Evolutionary conservation across 2,113 vertebrate genomes (phyloP).

Genomic region (Heptranchias perlo): DNA sequence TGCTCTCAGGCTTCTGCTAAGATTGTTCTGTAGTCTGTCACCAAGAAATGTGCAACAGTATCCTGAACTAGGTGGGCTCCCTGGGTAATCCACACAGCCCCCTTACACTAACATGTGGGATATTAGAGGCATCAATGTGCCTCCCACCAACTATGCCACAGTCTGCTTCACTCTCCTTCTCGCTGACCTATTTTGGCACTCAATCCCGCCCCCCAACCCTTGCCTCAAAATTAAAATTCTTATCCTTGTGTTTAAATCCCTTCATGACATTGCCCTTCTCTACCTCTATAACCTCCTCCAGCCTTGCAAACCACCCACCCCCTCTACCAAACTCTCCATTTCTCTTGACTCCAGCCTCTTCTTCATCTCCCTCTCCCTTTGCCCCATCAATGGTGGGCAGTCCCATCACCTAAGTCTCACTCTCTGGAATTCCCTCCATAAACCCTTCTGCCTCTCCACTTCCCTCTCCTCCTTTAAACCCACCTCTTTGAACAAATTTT

Average conservation of each 20-base stretch:
- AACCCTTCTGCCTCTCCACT: neutral
- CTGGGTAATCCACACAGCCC: neutral
- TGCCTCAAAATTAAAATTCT: neutral
- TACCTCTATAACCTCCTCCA: neutral
- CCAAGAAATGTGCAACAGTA: neutral
- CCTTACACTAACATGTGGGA: neutral
- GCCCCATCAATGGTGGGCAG: neutral
- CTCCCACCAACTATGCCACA: neutral
- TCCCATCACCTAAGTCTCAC: neutral
- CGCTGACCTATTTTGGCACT: neutral
- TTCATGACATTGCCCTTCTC: neutral
- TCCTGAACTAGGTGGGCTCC: neutral
- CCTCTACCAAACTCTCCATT: neutral
- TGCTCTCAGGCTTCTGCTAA: neutral
- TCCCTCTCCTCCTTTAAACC: neutral
- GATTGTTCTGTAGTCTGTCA: neutral
- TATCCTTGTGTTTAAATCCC: neutral
- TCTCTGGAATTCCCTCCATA: neutral
- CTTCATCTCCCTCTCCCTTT: neutral
- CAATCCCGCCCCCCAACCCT: neutral
- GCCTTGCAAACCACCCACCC: neutral
- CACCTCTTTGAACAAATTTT: neutral
- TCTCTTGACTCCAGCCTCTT: neutral
- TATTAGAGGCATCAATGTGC: neutral
- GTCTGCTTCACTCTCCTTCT: neutral